Percentiles rank a stretch among this genome's conserved stretches.
Evolutionary conservation across 2,888 invertebrate species (phyloP).

Genomic region (Volucella inflata): DNA sequence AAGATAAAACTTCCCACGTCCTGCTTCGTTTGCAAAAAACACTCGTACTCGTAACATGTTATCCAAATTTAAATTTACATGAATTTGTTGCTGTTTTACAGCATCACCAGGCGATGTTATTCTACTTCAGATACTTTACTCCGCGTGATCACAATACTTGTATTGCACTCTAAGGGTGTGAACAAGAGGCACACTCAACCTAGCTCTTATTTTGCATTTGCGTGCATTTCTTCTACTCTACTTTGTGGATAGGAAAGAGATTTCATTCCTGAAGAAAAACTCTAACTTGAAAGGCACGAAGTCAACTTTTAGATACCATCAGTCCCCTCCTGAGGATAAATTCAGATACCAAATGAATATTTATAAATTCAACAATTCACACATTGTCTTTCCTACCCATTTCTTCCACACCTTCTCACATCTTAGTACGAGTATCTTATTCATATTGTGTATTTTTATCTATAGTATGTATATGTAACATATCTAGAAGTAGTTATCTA

Average conservation of each 20-base stretch:
- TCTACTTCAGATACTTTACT: constrained; percentile 37
- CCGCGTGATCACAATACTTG: constrained; percentile 57
- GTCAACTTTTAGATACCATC: background rate
- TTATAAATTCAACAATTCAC: constrained; percentile 61
- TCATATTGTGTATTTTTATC: constrained; percentile 15
- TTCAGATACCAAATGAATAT: constrained; percentile 60
- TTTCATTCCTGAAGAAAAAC: constrained; percentile 20
- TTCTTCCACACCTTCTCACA: too few species aligned
- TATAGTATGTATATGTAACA: too few species aligned
- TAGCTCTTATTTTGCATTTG: constrained; percentile 31
- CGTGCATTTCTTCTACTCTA: constrained; percentile 38
- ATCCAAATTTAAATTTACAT: constrained; percentile 21
- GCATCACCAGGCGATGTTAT: background rate
- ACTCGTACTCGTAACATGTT: background rate
- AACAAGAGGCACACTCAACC: constrained; percentile 59
- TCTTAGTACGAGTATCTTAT: background rate
- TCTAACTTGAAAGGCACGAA: constrained; percentile 4
- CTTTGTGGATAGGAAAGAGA: constrained; percentile 33
- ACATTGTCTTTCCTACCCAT: background rate
- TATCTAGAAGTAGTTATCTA: constrained; percentile 3
- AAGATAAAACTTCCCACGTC: too few species aligned
- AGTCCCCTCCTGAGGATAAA: constrained; percentile 18
- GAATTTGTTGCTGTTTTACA: constrained; percentile 33
- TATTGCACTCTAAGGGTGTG: constrained; percentile 40
- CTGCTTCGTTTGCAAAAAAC: too few species aligned